A percentile compares a stretch with the other conserved stretches of the same genome.
These are phyloP conservation scores for Chamaedrilus cognettii DNA, from an alignment of 2,888 invertebrate species.

Conservation along the genomic window DNA sequence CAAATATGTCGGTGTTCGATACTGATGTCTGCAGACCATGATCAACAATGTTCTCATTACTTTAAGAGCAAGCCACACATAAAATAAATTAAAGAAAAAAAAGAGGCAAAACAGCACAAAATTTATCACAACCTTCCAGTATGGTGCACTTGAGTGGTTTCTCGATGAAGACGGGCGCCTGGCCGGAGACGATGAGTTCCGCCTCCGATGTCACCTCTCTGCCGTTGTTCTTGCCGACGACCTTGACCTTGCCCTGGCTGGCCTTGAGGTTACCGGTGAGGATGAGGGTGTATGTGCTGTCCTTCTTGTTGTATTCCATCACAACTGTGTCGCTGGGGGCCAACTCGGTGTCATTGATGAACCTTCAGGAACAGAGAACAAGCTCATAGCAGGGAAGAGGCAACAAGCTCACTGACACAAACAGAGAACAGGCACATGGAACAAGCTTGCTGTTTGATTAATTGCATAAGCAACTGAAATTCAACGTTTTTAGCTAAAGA, in stretches of 20 bases:
- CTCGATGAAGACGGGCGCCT: conserved; percentile 54
- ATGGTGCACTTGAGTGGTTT: conserved; percentile 57
- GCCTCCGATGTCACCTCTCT: conserved; percentile 69
- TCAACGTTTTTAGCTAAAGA: too few species aligned
- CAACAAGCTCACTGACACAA: too few species aligned
- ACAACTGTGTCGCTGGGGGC: conserved; percentile 37
- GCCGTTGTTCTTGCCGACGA: conserved; percentile 72
- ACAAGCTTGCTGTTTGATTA: too few species aligned
- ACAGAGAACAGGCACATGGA: too few species aligned
- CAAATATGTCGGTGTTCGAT: too few species aligned
- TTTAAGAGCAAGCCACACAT: too few species aligned
- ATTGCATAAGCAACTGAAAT: too few species aligned
- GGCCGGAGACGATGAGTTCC: conserved; percentile 56
- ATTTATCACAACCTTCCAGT: conserved; percentile 55
- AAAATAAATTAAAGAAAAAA: too few species aligned
- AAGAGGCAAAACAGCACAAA: neutral
- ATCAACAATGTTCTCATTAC: too few species aligned
- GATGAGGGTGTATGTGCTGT: conserved; percentile 67
- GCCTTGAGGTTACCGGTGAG: conserved; percentile 74
- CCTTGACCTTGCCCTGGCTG: conserved; percentile 74
- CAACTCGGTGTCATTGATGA: conserved; percentile 1
- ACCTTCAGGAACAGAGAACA: neutral
- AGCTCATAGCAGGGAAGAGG: too few species aligned
- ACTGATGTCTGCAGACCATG: too few species aligned
- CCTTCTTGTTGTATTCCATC: conserved; percentile 48